Percentiles rank a stretch among this genome's conserved stretches.
Evolutionary conservation across 2,113 vertebrate genomes (phyloP).

Genomic region (Cebidichthys violaceus): DNA sequence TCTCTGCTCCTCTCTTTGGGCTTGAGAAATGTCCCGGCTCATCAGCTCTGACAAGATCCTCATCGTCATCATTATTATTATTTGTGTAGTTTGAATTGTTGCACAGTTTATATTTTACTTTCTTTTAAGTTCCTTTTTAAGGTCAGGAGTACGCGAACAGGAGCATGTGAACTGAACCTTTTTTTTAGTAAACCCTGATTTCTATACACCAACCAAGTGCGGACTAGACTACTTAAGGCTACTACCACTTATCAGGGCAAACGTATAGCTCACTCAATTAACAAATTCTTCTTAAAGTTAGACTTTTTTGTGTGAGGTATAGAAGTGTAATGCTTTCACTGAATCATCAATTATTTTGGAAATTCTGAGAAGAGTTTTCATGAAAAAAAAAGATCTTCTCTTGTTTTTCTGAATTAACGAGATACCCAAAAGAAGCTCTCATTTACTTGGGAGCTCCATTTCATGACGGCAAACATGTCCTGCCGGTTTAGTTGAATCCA

Average conservation of each 20-base stretch:
- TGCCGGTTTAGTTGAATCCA: not conserved
- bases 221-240: no score
- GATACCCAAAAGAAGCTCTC: not conserved
- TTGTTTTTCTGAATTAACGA: no score
- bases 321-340: no score
- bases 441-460: not conserved
- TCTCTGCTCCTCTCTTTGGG: constrained; percentile 50
- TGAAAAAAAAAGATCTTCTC: no score
- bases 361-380: no score
- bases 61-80: constrained; percentile 1
- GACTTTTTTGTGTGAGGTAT: no score
- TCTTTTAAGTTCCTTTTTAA: not conserved
- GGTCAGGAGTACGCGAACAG: not conserved
- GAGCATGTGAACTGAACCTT: no score
- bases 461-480: no score
- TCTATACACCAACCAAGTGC: not conserved
- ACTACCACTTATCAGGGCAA: no score
- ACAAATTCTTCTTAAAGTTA: no score
- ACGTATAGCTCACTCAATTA: no score
- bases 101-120: not conserved
- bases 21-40: constrained; percentile 31
- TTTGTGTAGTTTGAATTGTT: not conserved
- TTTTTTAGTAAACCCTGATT: not conserved
- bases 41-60: constrained; percentile 18
- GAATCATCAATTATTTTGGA: no score